These are phyloP conservation scores for Micrasema minimum DNA, from an alignment of 1,140 invertebrate genomes.

Conservation along the genomic window DNA sequence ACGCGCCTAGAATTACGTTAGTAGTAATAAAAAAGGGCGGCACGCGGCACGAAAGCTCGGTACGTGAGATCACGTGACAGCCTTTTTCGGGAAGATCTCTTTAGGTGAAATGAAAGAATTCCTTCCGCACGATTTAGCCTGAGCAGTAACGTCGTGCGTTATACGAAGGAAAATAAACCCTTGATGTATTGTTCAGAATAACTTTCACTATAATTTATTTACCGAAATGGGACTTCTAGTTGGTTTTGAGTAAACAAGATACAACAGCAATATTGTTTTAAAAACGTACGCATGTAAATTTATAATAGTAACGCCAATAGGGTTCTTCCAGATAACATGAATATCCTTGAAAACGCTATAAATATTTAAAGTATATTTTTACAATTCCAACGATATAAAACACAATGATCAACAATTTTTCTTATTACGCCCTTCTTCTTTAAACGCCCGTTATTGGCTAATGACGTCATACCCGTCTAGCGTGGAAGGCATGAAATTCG, in stretches of 20 bases:
- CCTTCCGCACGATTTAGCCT: conserved; percentile 21
- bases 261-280: neutral
- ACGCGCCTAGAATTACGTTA: neutral
- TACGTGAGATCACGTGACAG: conserved; percentile 8
- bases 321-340: no score
- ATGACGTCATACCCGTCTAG: no score
- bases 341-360: no score
- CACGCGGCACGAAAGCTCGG: neutral
- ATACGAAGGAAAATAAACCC: conserved; percentile 27
- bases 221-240: neutral
- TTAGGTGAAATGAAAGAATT: conserved; percentile 35
- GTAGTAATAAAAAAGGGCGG: neutral
- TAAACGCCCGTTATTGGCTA: no score
- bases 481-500: no score
- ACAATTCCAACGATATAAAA: no score
- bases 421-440: neutral
- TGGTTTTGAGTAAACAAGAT: neutral
- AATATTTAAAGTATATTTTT: no score
- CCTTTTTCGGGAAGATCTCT: neutral
- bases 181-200: conserved; percentile 24
- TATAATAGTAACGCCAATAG: neutral
- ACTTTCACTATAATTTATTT: neutral
- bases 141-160: neutral
- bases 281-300: neutral
- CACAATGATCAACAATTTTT: no score